These are phyloP conservation scores for Dysdera silvatica DNA, from an alignment of 1,140 invertebrate species.

Conservation along the genomic window DNA sequence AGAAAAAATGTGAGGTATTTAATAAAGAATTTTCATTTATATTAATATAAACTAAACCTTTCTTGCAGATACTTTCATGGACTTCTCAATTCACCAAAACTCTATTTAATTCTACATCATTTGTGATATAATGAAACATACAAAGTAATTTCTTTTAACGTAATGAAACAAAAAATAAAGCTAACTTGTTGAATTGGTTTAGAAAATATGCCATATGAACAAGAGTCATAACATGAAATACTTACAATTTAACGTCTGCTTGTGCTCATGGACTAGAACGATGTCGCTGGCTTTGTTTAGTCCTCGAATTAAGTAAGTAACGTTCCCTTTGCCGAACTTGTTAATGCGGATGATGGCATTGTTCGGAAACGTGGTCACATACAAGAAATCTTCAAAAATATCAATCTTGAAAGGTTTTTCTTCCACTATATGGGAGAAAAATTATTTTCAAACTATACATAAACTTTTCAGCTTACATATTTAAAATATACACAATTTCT, in stretches of 20 bases:
- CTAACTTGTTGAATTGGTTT: too few species aligned
- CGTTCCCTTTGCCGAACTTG: slow-evolving; percentile 58
- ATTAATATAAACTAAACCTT: too few species aligned
- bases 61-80: too few species aligned
- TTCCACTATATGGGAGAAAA: slow-evolving; percentile 33
- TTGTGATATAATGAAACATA: too few species aligned
- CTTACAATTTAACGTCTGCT: slow-evolving; percentile 52
- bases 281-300: slow-evolving; percentile 55
- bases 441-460: not conserved
- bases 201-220: too few species aligned
- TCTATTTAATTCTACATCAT: too few species aligned
- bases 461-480: not conserved
- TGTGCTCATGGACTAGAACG: slow-evolving; percentile 58
- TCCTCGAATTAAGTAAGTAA: slow-evolving; percentile 51
- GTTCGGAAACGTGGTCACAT: slow-evolving; percentile 55
- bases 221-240: too few species aligned
- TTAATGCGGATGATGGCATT: slow-evolving; percentile 58
- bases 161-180: too few species aligned
- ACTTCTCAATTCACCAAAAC: too few species aligned
- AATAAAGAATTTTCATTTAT: too few species aligned
- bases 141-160: too few species aligned
- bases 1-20: too few species aligned
- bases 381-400: slow-evolving; percentile 64
- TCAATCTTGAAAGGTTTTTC: slow-evolving; percentile 59
- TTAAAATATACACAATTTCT: not conserved